Conservation (phyloP, 2,888 invertebrate genomes). For the Chrysotoxum bicinctum region DNA sequence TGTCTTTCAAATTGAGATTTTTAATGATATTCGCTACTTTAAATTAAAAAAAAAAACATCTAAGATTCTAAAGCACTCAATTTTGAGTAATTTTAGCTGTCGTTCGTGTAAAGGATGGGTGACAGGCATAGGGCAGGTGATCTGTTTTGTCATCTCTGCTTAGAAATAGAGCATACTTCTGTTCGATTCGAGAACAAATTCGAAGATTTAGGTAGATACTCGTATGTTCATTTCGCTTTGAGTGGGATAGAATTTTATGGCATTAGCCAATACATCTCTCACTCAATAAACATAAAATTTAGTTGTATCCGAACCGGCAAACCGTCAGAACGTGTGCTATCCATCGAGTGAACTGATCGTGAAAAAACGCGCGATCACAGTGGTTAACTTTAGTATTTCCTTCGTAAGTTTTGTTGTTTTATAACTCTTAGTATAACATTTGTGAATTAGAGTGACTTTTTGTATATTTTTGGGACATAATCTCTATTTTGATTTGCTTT, state of each 20-base stretch:
- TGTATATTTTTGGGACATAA: not conserved
- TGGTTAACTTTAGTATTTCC: constrained; percentile 24
- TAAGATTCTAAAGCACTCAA: not conserved
- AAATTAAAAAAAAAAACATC: not conserved
- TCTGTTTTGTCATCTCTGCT: not conserved
- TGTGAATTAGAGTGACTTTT: not conserved
- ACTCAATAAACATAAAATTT: not conserved
- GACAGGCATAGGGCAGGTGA: constrained; percentile 28
- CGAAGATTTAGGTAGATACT: not conserved
- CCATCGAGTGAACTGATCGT: constrained; percentile 47
- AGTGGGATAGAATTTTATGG: constrained; percentile 20
- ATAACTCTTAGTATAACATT: not conserved
- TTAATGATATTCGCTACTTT: not conserved
- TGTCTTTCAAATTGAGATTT: not conserved
- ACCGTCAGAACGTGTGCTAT: constrained; percentile 30
- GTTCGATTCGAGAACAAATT: not conserved
- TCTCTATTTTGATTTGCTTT: not conserved
- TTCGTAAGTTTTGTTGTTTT: constrained; percentile 44
- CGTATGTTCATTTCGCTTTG: not conserved
- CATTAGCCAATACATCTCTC: not conserved
- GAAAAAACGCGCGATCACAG: constrained; percentile 55
- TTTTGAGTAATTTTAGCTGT: constrained; percentile 3
- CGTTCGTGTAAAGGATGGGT: not conserved
- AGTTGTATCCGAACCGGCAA: constrained; percentile 57
- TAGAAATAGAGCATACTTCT: not conserved